These are phyloP conservation scores for Petrosia ficiformis DNA, from an alignment of 37 sponge, comb jelly and placozoan genomes.

Conservation along the genomic window DNA sequence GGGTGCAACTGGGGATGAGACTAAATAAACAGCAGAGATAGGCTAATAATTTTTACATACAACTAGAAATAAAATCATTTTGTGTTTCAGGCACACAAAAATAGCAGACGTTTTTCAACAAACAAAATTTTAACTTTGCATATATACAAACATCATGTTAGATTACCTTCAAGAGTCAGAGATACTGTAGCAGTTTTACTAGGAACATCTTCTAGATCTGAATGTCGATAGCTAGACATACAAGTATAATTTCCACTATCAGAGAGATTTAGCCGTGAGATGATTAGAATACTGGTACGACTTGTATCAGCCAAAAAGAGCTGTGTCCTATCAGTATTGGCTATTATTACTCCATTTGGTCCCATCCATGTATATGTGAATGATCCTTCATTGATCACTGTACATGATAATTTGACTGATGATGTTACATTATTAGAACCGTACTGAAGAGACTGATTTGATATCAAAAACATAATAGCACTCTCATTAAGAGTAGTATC, in stretches of 20 bases:
- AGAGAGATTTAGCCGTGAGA: background rate
- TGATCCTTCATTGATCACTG: conserved; percentile 35
- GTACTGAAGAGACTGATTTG: background rate
- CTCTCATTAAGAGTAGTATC: background rate
- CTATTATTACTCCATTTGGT: background rate
- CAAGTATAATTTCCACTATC: conserved; percentile 22
- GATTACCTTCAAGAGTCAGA: background rate
- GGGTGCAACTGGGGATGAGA: too few relatives aligned
- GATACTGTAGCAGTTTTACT: background rate
- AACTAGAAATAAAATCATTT: too few relatives aligned
- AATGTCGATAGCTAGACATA: background rate
- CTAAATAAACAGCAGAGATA: too few relatives aligned
- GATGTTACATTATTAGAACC: background rate
- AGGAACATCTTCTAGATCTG: conserved; percentile 3
- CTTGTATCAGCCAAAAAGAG: conserved; percentile 24
- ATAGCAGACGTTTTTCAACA: too few relatives aligned
- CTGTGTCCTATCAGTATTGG: background rate
- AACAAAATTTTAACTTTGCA: too few relatives aligned
- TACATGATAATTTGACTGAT: conserved; percentile 29
- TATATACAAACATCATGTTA: too few relatives aligned
- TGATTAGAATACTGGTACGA: conserved; percentile 23
- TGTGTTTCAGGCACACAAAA: too few relatives aligned
- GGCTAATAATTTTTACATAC: too few relatives aligned
- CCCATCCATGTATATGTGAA: conserved; percentile 46
- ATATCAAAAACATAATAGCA: background rate